Evolutionary conservation across 2,888 invertebrate species (phyloP).

Genomic region (Resseliella maxima): DNA sequence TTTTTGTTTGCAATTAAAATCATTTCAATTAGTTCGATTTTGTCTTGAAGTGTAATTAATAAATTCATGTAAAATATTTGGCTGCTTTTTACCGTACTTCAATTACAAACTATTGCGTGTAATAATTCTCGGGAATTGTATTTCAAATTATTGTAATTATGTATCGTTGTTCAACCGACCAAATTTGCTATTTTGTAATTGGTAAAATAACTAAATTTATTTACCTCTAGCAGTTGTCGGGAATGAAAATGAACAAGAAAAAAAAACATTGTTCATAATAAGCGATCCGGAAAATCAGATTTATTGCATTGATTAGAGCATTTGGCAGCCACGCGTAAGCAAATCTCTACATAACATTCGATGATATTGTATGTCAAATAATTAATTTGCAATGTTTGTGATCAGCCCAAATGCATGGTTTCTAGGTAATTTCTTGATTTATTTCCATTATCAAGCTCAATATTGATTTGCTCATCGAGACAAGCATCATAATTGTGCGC

Average conservation of each 20-base stretch:
- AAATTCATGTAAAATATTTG: neutral
- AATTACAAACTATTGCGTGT: too few species aligned
- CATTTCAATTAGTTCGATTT: slow-evolving; percentile 15
- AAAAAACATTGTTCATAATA: neutral
- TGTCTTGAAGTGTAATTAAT: neutral
- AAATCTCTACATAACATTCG: neutral
- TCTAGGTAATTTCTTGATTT: slow-evolving; percentile 3
- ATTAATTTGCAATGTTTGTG: neutral
- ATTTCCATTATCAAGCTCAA: neutral
- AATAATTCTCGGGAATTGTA: too few species aligned
- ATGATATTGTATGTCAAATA: neutral
- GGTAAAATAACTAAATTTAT: too few species aligned
- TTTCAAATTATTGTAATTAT: too few species aligned
- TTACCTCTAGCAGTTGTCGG: too few species aligned
- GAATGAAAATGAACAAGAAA: too few species aligned
- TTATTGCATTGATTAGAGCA: neutral
- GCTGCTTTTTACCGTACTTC: neutral
- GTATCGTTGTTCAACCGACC: too few species aligned
- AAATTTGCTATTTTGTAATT: too few species aligned
- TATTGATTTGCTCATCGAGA: neutral
- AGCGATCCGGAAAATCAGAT: neutral
- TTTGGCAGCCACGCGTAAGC: neutral
- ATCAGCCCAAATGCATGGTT: neutral
- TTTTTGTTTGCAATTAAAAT: neutral
- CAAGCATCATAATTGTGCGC: neutral